A percentile compares a stretch with the other conserved stretches of the same genome.
phyloP scores from a whole-genome alignment of 2,113 vertebrate species.

The Hiodon tergisus region DNA sequence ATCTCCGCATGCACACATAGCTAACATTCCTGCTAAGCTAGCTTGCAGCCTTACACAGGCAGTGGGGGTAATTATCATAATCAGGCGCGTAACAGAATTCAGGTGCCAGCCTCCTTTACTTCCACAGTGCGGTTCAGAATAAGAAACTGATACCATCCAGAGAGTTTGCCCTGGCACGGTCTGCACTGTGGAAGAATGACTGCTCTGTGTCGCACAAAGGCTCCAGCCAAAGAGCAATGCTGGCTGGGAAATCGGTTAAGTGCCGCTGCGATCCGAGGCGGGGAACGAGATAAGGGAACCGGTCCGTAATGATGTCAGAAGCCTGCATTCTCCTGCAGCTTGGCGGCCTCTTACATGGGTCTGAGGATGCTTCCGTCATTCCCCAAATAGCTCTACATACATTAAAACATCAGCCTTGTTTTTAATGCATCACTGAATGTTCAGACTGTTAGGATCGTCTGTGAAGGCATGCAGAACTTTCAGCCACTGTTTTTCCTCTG shows the following conservation, averaged over 20 bases:
- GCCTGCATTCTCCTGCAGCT: constrained; percentile 40
- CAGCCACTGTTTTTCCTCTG: not conserved
- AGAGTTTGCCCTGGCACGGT: constrained; percentile 33
- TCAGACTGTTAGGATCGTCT: not conserved
- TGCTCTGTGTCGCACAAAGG: constrained; percentile 40
- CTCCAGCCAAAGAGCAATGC: not conserved
- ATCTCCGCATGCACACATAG: constrained; percentile 6
- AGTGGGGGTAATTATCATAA: constrained; percentile 20
- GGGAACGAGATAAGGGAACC: constrained; percentile 50
- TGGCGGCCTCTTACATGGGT: not conserved
- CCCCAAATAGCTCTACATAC: not conserved
- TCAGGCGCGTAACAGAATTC: constrained; percentile 8
- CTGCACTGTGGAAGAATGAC: constrained; percentile 50
- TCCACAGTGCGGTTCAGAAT: constrained; percentile 26
- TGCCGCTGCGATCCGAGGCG: constrained; percentile 46
- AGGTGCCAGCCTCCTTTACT: constrained; percentile 10
- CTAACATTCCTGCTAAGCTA: constrained; percentile 7
- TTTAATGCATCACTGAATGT: not conserved
- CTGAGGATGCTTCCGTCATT: not conserved
- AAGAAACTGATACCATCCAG: constrained; percentile 43
- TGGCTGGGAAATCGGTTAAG: constrained; percentile 40
- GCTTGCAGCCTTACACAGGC: not conserved
- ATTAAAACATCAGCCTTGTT: not conserved
- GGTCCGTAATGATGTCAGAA: constrained; percentile 52
- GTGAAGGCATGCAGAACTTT: not conserved